Evolutionary conservation across 2,888 invertebrate species (phyloP).

Genomic region (Acronicta psi): DNA sequence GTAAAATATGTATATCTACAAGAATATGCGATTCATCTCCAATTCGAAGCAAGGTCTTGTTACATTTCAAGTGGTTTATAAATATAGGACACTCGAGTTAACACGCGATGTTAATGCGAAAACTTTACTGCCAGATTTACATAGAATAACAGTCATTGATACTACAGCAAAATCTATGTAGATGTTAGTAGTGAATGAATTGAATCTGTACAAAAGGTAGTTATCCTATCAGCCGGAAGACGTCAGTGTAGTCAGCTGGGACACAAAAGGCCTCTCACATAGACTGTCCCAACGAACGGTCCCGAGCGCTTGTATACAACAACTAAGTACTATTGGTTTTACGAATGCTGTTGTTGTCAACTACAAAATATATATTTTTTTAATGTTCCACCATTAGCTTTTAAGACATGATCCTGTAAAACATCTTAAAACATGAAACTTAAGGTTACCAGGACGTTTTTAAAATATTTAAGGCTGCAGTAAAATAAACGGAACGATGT

Average conservation of each 20-base stretch:
- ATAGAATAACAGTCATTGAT: slow-evolving; percentile 1
- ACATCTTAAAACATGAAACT: neutral
- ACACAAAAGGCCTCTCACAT: slow-evolving; percentile 29
- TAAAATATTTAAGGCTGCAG: no score
- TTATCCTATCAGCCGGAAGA: slow-evolving; percentile 43
- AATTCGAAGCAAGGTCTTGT: no score
- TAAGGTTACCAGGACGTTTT: no score
- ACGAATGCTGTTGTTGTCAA: slow-evolving; percentile 32
- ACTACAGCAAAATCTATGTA: neutral
- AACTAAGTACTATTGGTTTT: slow-evolving; percentile 3
- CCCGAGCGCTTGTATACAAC: slow-evolving; percentile 35
- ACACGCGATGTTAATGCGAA: neutral
- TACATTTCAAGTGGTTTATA: neutral
- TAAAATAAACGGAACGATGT: no score
- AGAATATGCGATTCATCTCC: no score
- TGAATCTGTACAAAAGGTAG: slow-evolving; percentile 31
- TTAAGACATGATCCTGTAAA: neutral
- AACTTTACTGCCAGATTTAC: neutral
- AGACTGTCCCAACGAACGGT: slow-evolving; percentile 31
- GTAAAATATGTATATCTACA: no score
- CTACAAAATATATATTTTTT: neutral
- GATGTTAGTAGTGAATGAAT: neutral
- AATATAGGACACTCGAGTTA: neutral
- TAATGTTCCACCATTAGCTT: neutral
- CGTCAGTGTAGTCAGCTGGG: slow-evolving; percentile 16